These are phyloP conservation scores for Cetonia aurata DNA, from an alignment of 2,888 invertebrate genomes.

Conservation along the genomic window DNA sequence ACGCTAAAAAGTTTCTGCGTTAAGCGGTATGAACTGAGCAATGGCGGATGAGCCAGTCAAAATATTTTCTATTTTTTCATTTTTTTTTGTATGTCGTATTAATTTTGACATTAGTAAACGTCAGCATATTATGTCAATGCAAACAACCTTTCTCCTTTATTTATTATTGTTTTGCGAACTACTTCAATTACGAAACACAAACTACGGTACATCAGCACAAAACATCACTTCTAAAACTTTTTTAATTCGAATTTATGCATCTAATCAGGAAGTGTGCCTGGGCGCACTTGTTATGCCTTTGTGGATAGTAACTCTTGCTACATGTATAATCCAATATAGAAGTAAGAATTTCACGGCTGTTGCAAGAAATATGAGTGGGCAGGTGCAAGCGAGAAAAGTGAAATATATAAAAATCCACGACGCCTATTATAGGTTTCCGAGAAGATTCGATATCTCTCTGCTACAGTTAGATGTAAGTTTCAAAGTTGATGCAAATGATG, in stretches of 20 bases:
- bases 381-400: background rate
- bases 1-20: no score
- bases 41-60: no score
- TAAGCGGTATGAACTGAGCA: no score
- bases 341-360: background rate
- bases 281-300: conserved; percentile 4
- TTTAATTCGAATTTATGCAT: conserved; percentile 7
- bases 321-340: background rate
- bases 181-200: no score
- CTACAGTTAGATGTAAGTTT: conserved; percentile 1
- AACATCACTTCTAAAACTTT: background rate
- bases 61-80: no score
- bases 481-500: background rate
- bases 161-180: no score
- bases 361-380: background rate
- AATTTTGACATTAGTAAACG: no score
- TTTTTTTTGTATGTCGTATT: no score
- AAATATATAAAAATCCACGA: conserved; percentile 9
- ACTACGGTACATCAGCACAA: no score
- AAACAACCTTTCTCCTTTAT: no score
- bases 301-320: conserved; percentile 13
- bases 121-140: no score
- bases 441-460: conserved; percentile 27
- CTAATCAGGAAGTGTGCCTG: background rate
- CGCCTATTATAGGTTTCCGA: background rate